Conservation (phyloP, 2,888 invertebrate species). For the Eupithecia subfuscata region DNA sequence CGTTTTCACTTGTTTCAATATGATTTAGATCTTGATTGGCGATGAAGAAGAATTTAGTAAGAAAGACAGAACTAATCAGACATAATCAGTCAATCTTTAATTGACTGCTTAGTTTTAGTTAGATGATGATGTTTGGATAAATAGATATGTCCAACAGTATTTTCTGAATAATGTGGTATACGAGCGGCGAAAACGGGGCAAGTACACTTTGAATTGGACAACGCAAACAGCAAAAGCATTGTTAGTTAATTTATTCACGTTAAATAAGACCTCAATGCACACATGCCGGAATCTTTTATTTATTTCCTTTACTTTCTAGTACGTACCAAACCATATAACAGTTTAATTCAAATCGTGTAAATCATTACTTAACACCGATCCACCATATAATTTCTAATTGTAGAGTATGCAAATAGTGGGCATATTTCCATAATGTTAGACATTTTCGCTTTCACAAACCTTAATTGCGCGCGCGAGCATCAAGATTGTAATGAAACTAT, state of each 20-base stretch:
- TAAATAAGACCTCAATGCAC: background rate
- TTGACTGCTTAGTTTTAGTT: background rate
- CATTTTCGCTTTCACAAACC: conserved; percentile 62
- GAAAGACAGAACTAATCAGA: background rate
- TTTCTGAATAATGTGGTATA: background rate
- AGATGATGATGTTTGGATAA: background rate
- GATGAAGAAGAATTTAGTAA: background rate
- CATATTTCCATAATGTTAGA: conserved; percentile 50
- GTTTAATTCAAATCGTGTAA: conserved; percentile 10
- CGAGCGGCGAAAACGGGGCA: background rate
- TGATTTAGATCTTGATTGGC: background rate
- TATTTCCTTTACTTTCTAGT: conserved; percentile 3
- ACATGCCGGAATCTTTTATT: conserved; percentile 10
- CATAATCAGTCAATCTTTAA: background rate
- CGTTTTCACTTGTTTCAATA: conserved; percentile 25
- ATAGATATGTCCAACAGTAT: background rate
- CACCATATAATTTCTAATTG: conserved; percentile 32
- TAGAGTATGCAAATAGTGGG: conserved; percentile 39
- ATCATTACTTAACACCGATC: conserved; percentile 35
- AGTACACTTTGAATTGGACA: background rate
- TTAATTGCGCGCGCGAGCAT: conserved; percentile 46
- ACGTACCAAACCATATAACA: background rate
- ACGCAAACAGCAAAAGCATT: background rate
- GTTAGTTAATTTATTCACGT: background rate
- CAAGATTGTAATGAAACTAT: conserved; percentile 38